A percentile compares a stretch with the other conserved stretches of the same genome.
phyloP scores from a whole-genome alignment of 2,113 vertebrate genomes.

The Lucifuga dentata region DNA sequence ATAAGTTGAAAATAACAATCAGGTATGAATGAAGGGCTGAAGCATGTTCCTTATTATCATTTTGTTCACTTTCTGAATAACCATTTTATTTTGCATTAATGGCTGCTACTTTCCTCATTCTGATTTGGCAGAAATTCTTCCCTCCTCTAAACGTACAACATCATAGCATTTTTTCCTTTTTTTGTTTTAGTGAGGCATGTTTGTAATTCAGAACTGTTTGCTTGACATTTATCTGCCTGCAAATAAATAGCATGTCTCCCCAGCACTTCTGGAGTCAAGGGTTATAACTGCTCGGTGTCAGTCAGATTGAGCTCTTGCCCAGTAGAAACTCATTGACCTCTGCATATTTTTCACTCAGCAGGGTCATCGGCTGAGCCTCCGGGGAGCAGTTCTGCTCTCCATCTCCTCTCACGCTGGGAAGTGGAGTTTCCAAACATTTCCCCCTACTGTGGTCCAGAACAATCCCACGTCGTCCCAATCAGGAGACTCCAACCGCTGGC shows the following conservation, averaged over 20 bases:
- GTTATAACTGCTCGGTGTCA: slow-evolving; percentile 86
- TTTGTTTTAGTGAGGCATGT: slow-evolving; percentile 35
- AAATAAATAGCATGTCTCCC: slow-evolving; percentile 62
- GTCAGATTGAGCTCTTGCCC: slow-evolving; percentile 82
- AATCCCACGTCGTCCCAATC: slow-evolving; percentile 91
- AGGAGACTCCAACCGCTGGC: slow-evolving; percentile 75
- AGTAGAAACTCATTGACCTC: slow-evolving; percentile 90
- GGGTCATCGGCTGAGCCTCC: slow-evolving; percentile 89
- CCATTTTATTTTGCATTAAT: slow-evolving; percentile 18
- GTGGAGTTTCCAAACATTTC: slow-evolving; percentile 94
- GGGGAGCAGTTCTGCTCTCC: slow-evolving; percentile 91
- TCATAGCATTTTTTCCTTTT: too few relatives aligned
- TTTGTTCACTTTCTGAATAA: neutral
- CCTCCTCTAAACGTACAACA: slow-evolving; percentile 17
- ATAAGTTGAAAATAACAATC: too few relatives aligned
- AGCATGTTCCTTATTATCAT: too few relatives aligned
- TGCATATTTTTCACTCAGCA: slow-evolving; percentile 93
- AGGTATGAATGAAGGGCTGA: too few relatives aligned
- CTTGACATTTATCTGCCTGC: slow-evolving; percentile 69
- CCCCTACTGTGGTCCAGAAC: slow-evolving; percentile 89
- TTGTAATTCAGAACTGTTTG: slow-evolving; percentile 55
- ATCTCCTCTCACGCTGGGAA: slow-evolving; percentile 96
- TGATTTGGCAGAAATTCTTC: slow-evolving; percentile 11
- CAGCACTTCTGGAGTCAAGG: slow-evolving; percentile 61
- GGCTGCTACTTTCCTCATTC: neutral